Evolutionary conservation across 2,888 invertebrate species (phyloP).

Genomic region (Folsomia manolachei): DNA sequence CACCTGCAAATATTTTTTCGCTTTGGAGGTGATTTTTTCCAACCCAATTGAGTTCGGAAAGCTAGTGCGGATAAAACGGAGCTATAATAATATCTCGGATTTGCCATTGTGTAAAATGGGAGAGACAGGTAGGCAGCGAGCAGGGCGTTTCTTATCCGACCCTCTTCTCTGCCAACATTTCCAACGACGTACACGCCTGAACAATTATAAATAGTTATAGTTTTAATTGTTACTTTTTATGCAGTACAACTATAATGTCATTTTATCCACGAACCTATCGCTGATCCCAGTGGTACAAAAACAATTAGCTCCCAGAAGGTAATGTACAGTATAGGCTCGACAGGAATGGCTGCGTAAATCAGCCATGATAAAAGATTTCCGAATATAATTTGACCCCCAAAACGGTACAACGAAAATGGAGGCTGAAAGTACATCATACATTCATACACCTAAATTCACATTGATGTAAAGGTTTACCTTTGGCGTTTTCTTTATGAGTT

Average conservation of each 20-base stretch:
- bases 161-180: slow-evolving; percentile 80
- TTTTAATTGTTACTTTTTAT: neutral
- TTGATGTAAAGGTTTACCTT: slow-evolving; percentile 60
- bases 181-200: slow-evolving; percentile 86
- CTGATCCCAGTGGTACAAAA: slow-evolving; percentile 68
- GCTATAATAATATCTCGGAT: slow-evolving; percentile 59
- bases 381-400: slow-evolving; percentile 72
- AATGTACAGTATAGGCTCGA: slow-evolving; percentile 66
- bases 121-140: slow-evolving; percentile 69
- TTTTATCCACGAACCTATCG: slow-evolving; percentile 63
- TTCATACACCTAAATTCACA: slow-evolving; percentile 9
- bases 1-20: slow-evolving; percentile 54
- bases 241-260: neutral
- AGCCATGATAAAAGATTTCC: slow-evolving; percentile 78
- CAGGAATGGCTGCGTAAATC: slow-evolving; percentile 71
- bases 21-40: slow-evolving; percentile 67
- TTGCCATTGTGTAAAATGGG: slow-evolving; percentile 69
- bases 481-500: slow-evolving; percentile 62
- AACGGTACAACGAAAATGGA: slow-evolving; percentile 75
- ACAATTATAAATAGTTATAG: slow-evolving; percentile 28
- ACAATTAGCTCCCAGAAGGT: slow-evolving; percentile 70
- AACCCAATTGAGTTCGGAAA: slow-evolving; percentile 76
- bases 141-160: slow-evolving; percentile 68
- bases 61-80: slow-evolving; percentile 60
- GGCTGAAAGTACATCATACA: slow-evolving; percentile 60